A percentile compares a stretch with the other conserved stretches of the same genome.
Evolutionary conservation across 2,888 invertebrate genomes (phyloP).

Genomic region (Stenodema calcarata): DNA sequence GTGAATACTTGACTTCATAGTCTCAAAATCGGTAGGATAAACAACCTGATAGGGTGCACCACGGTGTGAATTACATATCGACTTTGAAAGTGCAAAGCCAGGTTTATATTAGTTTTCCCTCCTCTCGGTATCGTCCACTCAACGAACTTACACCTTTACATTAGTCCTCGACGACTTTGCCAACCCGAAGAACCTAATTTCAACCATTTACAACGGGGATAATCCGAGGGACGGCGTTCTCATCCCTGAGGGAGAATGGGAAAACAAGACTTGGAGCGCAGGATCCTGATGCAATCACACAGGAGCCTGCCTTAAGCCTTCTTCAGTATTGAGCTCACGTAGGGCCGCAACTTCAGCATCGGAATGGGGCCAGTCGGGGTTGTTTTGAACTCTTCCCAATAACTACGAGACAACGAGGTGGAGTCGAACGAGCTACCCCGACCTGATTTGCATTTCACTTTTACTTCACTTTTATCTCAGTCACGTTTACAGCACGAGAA

Average conservation of each 20-base stretch:
- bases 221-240: background rate
- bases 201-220: background rate
- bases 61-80: background rate
- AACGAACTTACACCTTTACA: background rate
- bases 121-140: background rate
- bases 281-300: background rate
- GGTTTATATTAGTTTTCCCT: background rate
- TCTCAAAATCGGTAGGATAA: no score
- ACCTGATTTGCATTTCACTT: background rate
- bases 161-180: background rate
- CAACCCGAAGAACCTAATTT: background rate
- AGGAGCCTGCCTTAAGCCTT: background rate
- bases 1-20: no score
- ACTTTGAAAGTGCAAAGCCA: background rate
- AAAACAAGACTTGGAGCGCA: background rate
- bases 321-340: background rate
- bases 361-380: background rate
- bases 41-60: background rate
- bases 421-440: background rate
- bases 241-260: background rate
- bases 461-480: background rate
- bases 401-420: background rate
- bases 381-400: background rate
- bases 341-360: background rate
- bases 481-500: background rate